phyloP scores from a whole-genome alignment of 2,888 invertebrate genomes.

The Eucriotettix oculatus region DNA sequence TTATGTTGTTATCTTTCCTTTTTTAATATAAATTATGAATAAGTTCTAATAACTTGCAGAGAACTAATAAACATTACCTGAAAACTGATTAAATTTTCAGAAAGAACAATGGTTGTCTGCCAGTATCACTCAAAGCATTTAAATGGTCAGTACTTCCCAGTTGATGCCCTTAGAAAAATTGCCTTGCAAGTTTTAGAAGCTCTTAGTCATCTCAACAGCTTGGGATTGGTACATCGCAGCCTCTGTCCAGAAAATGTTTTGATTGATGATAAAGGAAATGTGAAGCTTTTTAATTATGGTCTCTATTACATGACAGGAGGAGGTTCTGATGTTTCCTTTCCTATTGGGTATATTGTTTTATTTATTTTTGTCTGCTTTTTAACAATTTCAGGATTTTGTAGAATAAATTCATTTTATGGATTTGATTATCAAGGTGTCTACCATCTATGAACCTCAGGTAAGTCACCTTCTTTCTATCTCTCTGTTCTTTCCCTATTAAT shows the following conservation, averaged over 20 bases:
- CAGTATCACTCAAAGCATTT: constrained; percentile 58
- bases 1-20: no score
- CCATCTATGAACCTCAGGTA: no score
- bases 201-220: constrained; percentile 51
- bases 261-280: constrained; percentile 48
- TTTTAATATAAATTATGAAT: constrained; percentile 3
- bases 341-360: constrained; percentile 48
- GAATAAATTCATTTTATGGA: not conserved
- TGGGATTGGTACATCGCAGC: constrained; percentile 61
- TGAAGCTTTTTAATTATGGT: constrained; percentile 88
- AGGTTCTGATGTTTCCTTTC: constrained; percentile 79
- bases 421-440: no score
- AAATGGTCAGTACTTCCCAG: constrained; percentile 25
- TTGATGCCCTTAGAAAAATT: constrained; percentile 40
- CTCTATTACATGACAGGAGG: constrained; percentile 77
- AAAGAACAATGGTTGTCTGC: constrained; percentile 65
- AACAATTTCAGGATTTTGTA: not conserved
- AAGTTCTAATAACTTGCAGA: no score
- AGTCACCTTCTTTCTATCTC: no score
- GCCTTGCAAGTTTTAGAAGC: constrained; percentile 58
- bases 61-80: no score
- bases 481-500: no score
- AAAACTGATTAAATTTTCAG: constrained; percentile 29
- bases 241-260: constrained; percentile 71
- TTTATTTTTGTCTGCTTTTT: constrained; percentile 1